These are phyloP conservation scores for Rhagonycha fulva DNA, from an alignment of 2,888 invertebrate species.

Conservation along the genomic window DNA sequence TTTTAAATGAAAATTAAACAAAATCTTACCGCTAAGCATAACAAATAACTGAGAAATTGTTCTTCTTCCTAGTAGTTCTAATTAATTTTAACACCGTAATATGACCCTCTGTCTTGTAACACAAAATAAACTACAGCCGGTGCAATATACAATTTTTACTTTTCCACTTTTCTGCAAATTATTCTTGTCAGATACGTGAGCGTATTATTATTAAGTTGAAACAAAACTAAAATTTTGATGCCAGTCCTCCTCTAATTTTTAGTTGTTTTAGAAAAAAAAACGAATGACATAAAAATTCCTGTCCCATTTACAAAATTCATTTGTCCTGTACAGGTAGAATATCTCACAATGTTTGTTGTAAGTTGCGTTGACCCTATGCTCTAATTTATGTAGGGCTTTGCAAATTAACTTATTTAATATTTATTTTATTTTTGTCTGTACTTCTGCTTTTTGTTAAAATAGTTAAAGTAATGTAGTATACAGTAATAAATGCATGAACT, in stretches of 20 bases:
- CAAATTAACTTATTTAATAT: background rate
- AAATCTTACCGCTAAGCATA: too few species aligned
- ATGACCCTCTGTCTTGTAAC: too few species aligned
- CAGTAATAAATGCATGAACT: background rate
- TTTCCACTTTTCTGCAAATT: too few species aligned
- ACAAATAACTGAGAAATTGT: too few species aligned
- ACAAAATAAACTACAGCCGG: too few species aligned
- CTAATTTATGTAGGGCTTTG: background rate
- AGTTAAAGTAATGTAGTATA: background rate
- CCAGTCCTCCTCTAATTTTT: background rate
- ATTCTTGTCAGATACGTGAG: too few species aligned
- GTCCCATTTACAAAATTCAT: background rate
- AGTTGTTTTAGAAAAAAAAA: background rate
- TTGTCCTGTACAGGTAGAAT: background rate
- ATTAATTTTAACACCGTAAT: too few species aligned
- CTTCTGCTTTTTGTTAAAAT: background rate
- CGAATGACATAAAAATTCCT: background rate
- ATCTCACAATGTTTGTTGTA: background rate
- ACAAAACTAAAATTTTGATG: background rate
- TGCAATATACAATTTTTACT: too few species aligned
- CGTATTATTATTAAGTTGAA: too few species aligned
- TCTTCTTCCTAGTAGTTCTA: too few species aligned
- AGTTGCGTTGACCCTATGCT: background rate
- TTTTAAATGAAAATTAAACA: too few species aligned
- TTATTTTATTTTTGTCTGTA: background rate